Base-by-base conservation (phyloP, 2,888 invertebrate genomes). In the Aproaerema taeniolella region DNA sequence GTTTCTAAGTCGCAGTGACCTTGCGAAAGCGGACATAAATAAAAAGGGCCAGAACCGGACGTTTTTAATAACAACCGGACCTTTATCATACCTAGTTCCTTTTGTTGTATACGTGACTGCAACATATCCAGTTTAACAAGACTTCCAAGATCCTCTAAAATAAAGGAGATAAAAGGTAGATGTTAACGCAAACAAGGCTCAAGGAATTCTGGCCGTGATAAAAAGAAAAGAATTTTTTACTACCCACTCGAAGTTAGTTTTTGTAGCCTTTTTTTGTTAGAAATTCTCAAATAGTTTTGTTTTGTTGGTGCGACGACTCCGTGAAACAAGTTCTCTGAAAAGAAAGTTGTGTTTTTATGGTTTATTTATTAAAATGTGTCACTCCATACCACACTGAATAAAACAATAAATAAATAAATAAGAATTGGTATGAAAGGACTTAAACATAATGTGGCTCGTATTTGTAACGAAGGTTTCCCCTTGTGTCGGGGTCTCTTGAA, bases 41-140 rank as follows among this genome's bases (percentile, higher is more conserved):
- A 71, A 69, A 69, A 63, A 58, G 61, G 60, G 48, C 56, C 63
- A 58, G 54, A 60, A 52, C 61, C 61, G 56, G 61, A 63, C 67
- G 57, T 64, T 74, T 74, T 74, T 54, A 73, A 75, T 73, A 71
- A 71, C 71, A 68, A 63, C 54, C 50, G 49, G 59, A 70, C 74
- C 74, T 72, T 54, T 67, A 68, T 73, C 74, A 73, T 72, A n/a
- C n/a, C n/a, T n/a, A 72, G 59, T 61, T 53, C 62, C 57, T 61
- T 72, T 73, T 69, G 70, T 70, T 61, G 61, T 59, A 63, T 67
- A 73, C 74, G 73, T 75, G 72, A 71, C 69, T 53, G 50, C 48
- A 46, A 53, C 50, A 34, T 15, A 29, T 42, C 73, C 65, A 66
- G 46, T 52, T 46, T 53, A 55, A 44, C 41, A 29, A 45, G 69